Evolutionary conservation across 2,888 invertebrate species (phyloP), one percentile per base, ranked within the genome.

Genomic region (Yponomeuta sedellus): DNA sequence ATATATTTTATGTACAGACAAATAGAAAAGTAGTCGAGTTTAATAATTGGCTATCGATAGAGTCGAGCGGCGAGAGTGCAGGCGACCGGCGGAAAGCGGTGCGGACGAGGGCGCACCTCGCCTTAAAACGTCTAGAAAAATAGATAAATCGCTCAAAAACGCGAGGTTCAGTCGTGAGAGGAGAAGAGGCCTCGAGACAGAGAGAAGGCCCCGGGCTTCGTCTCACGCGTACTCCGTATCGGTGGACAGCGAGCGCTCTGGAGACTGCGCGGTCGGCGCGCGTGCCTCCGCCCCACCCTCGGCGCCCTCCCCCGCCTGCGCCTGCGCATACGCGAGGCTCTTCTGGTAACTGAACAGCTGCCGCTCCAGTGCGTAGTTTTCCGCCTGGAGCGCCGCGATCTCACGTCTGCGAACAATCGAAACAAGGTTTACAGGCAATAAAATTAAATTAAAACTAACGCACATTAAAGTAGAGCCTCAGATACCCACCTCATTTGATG

Each of bases 271-370:
- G n/a, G 16, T 16, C 44, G 78, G 71, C 63, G 79, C 79, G 66
- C 75, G 73, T 56, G 71, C 74, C 66, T 76, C 76, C 63, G 77
- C 61, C 76, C 76, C 67, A 74, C 78, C 83, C 86, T 73, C 81
- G 85, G 66, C 80, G 69, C 83, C 79, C 76, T 92, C 93, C 70
- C 88, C 91, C 70, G 92, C 93, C 77, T 90, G 92, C 62, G 94
- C 93, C 81, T 95, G 94, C 64, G 94, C 94, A 75, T 93, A 94
- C 64, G 95, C 94, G 70, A 96, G 92, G 77, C 95, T 95, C 83
- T 95, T 94, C 85, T 96, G 96, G 81, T 96, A 96, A 83, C 95
- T 95, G 90, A 96, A 95, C 70, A 96, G 86, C 83, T 96, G 96
- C 72, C 96, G 92, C 86, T 96, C 96, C 75, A 96, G 90, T 69